Percentiles rank a stretch among this genome's conserved stretches.
These are phyloP conservation scores for Platynereis dumerilii DNA, from an alignment of 2,888 invertebrate genomes.

Conservation along the genomic window DNA sequence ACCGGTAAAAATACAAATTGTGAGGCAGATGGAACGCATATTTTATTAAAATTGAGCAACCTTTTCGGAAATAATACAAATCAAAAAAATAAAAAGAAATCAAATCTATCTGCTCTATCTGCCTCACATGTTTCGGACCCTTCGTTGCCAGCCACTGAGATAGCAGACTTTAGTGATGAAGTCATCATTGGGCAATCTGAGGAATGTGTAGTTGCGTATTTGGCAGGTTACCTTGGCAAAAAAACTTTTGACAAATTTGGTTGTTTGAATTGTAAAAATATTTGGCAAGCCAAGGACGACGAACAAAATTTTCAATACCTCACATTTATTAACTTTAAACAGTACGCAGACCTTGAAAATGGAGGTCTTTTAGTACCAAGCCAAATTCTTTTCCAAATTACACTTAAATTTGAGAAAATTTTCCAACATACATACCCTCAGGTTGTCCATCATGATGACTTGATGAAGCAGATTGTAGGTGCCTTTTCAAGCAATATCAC, in stretches of 20 bases:
- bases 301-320: neutral
- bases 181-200: too few species aligned
- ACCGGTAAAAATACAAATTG: neutral
- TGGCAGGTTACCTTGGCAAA: neutral
- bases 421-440: neutral
- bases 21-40: neutral
- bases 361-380: neutral
- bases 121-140: too few species aligned
- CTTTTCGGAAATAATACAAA: neutral
- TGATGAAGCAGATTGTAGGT: too few species aligned
- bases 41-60: neutral
- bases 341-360: neutral
- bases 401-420: neutral
- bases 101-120: too few species aligned
- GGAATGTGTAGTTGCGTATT: neutral
- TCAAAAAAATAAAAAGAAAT: too few species aligned
- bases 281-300: neutral
- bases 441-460: too few species aligned
- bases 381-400: neutral
- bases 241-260: neutral
- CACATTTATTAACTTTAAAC: neutral
- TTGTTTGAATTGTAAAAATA: neutral
- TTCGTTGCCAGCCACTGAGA: too few species aligned
- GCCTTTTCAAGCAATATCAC: too few species aligned
- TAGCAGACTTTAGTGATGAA: too few species aligned